Base-by-base conservation (phyloP, 2,797 vertebrate species). In the Sciurus carolinensis region DNA sequence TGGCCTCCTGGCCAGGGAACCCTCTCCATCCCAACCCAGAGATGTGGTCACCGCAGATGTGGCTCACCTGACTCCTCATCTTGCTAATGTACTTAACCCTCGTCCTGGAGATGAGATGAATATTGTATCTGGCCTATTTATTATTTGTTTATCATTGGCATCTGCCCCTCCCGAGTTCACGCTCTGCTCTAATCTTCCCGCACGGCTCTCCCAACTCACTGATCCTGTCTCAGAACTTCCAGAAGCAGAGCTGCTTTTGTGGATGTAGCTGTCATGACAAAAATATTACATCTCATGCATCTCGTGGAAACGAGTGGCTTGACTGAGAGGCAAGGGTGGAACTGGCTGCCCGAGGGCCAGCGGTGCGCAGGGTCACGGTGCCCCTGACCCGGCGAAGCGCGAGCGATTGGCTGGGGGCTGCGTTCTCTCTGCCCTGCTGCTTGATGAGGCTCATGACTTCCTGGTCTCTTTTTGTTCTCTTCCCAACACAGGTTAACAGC, bases 351-450 rank as follows among this genome's bases (percentile, higher is more conserved):
- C 24, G 28, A 59, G 67, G 57, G 22, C 73, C 1, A 42, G 36
- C n/a, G 30, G 0, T 0, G 47, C 26, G 10, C 11, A 3, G 6
- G 0, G 1, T 50, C 42, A 0, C 0, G 17, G 15, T 12, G n/a
- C 47, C 42, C 3, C 0, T 0, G 33, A 14, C 66, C 66, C 5
- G 50, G 57, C 11, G 7, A 9, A 14, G 71, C 39, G 39, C 1
- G 13, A 83, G 5, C 1, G 0, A 36, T 73, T 5, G 1, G 3
- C 39, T 30, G n/a, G 11, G 30, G n/a, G 44, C 39, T 7, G 14
- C 5, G 0, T 13, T 17, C 1, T 7, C 2, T 11, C 18, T 4
- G 13, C 33, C 3, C 8, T 3, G 30, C 24, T 7, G 71, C n/a
- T 28, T 1, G 2, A 5, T 1, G 26, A 7, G 20, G 44, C 30